Base-by-base conservation (phyloP, 2,888 invertebrate species). In the Monopis laevigella region DNA sequence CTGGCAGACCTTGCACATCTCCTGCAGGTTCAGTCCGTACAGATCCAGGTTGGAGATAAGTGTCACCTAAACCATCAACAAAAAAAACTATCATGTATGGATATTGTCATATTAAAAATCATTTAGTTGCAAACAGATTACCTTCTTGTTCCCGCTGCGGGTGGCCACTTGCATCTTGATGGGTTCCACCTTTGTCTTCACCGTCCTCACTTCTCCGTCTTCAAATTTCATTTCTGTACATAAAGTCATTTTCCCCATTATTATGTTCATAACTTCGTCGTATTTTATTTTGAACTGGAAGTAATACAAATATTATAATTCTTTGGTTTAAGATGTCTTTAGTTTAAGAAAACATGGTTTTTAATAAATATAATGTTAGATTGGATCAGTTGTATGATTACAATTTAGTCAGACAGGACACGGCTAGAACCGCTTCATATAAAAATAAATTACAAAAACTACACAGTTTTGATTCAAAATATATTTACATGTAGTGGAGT, bases 71-170 rank as follows among this genome's bases (percentile, higher is more conserved):
- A 32, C 5, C 8, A 21, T 21, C 24, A 21, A 5, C 5, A 21
- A 21, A 21, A 8, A 21, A 21, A 7, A 5, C 6, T 21, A 7
- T 21, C 24, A 21, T 7, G 24, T 21, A n/a, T 21, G 24, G 24
- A 21, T 21, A 21, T 7, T 21, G 24, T 8, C 24, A 28, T 10
- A 24, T 10, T 7, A 24, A 24, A n/a, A 24, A 24, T 24, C 24
- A 24, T 7, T 10, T 24, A 5, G 6, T 24, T 24, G 6, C 24
- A 24, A 14, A 30, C 30, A 30, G 16, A 10, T 2, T 41, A 91
- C 95, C 84, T 94, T 95, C 65, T 96, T 96, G 62, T 93, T 93
- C 14, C 92, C 90, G 14, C 89, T 86, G 44, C 96, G 75, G n/a
- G 86, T 87, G 13, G 86, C 88, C 4, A 93, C 85, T 11, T 85